Conservation (phyloP, 2,797 vertebrate genomes). For the Coregonus ussuriensis region DNA sequence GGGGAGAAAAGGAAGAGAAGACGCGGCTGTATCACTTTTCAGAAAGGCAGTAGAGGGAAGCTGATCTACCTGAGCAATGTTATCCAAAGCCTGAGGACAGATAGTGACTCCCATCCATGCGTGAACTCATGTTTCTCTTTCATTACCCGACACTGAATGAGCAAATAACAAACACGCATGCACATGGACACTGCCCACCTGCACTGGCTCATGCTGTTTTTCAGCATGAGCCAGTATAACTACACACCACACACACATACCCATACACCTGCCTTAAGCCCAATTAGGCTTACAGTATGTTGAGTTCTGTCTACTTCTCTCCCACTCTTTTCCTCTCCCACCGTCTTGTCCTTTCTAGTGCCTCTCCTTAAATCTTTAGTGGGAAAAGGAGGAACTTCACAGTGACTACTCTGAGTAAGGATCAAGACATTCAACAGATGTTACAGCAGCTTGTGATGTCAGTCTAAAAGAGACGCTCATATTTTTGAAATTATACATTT, state of each 20-base stretch:
- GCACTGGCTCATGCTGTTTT: background rate
- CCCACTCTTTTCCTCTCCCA: background rate
- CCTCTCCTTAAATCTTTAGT: background rate
- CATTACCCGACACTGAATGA: constrained; percentile 26
- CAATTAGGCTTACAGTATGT: background rate
- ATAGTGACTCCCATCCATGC: constrained; percentile 32
- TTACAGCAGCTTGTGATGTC: background rate
- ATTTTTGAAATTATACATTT: background rate
- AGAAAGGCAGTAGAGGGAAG: constrained; percentile 17
- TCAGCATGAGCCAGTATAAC: too few species aligned
- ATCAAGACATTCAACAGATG: background rate
- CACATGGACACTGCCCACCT: background rate
- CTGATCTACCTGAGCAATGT: constrained; percentile 24
- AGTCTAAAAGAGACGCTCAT: too few species aligned
- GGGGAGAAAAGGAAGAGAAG: background rate
- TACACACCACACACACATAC: background rate
- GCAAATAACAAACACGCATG: background rate
- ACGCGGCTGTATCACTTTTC: background rate
- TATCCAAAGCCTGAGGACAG: constrained; percentile 22
- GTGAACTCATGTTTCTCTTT: constrained; percentile 32
- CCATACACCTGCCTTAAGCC: background rate
- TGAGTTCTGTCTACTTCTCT: background rate
- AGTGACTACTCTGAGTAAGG: background rate
- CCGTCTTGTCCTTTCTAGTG: background rate
- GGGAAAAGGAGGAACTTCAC: background rate